These are phyloP conservation scores for Neostethus bicornis DNA, from an alignment of 2,797 vertebrate species.

Conservation along the genomic window DNA sequence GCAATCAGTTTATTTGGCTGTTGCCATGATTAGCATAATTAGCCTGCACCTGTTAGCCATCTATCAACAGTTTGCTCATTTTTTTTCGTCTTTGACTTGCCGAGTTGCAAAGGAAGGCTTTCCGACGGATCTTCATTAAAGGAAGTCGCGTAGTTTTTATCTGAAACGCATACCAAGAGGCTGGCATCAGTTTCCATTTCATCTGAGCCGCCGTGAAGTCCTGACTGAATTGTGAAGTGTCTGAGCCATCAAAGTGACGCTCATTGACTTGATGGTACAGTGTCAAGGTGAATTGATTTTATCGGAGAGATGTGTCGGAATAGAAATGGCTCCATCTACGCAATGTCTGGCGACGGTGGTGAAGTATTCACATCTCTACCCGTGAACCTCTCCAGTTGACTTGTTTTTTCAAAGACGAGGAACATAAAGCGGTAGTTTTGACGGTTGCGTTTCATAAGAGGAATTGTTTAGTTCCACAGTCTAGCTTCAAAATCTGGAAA, in stretches of 20 bases:
- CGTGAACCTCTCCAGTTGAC: neutral
- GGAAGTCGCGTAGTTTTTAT: constrained; percentile 16
- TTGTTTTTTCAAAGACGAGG: neutral
- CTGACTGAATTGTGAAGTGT: constrained; percentile 27
- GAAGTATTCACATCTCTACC: neutral
- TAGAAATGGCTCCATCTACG: constrained; percentile 22
- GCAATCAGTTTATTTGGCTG: constrained; percentile 81
- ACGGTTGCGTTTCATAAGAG: neutral
- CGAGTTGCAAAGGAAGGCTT: constrained; percentile 42
- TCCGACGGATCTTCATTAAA: constrained; percentile 63
- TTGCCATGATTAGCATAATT: constrained; percentile 78
- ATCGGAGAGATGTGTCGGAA: constrained; percentile 19
- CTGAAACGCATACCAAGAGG: constrained; percentile 40
- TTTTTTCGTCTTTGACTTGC: constrained; percentile 63
- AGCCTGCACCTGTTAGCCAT: constrained; percentile 78
- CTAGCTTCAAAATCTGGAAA: constrained; percentile 8
- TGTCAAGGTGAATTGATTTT: constrained; percentile 46
- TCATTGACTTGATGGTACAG: constrained; percentile 27
- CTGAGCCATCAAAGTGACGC: constrained; percentile 16
- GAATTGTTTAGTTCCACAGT: neutral
- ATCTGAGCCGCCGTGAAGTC: constrained; percentile 16
- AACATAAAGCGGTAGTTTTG: neutral
- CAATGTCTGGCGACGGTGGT: no score
- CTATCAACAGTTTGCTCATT: constrained; percentile 77
- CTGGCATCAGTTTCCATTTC: constrained; percentile 30